Conservation (phyloP, 2,888 invertebrate genomes). For the Ditylenchus weischeri region DNA sequence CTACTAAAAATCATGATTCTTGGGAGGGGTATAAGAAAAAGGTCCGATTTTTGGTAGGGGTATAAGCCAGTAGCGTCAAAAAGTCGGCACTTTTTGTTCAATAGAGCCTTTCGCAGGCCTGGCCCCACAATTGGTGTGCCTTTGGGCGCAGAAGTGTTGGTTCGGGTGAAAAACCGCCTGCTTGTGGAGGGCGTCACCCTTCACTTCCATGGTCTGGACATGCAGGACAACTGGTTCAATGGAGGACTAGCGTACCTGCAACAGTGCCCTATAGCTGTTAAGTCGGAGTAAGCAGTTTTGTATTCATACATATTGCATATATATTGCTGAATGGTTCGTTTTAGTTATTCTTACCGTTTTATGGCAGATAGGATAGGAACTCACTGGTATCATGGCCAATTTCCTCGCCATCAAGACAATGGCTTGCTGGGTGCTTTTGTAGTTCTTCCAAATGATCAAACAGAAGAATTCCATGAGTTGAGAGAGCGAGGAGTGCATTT, state of each 20-base stretch:
- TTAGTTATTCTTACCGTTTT: slow-evolving; percentile 43
- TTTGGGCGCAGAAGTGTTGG: slow-evolving; percentile 39
- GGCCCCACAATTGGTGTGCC: slow-evolving; percentile 43
- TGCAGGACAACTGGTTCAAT: slow-evolving; percentile 43
- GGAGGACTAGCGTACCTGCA: slow-evolving; percentile 51
- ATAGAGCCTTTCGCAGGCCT: slow-evolving; percentile 35
- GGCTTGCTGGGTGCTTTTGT: slow-evolving; percentile 41
- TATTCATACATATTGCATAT: not conserved
- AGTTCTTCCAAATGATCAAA: slow-evolving; percentile 12
- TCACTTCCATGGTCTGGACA: slow-evolving; percentile 48
- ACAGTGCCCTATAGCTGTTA: slow-evolving; percentile 47
- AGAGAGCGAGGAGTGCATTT: not conserved
- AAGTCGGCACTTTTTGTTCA: no score
- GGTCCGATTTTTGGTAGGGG: no score
- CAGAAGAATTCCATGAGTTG: not conserved
- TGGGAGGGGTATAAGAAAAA: no score
- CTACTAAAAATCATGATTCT: no score
- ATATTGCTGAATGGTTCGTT: not conserved
- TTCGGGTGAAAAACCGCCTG: slow-evolving; percentile 42
- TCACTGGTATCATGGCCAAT: slow-evolving; percentile 47
- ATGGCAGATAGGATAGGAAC: slow-evolving; percentile 44
- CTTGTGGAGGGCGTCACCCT: slow-evolving; percentile 44
- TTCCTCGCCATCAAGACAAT: slow-evolving; percentile 42
- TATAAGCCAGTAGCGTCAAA: no score
- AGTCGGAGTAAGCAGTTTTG: slow-evolving; percentile 32